Evolutionary conservation across 2,888 invertebrate genomes (phyloP).

Genomic region (Leucophenga maculata): DNA sequence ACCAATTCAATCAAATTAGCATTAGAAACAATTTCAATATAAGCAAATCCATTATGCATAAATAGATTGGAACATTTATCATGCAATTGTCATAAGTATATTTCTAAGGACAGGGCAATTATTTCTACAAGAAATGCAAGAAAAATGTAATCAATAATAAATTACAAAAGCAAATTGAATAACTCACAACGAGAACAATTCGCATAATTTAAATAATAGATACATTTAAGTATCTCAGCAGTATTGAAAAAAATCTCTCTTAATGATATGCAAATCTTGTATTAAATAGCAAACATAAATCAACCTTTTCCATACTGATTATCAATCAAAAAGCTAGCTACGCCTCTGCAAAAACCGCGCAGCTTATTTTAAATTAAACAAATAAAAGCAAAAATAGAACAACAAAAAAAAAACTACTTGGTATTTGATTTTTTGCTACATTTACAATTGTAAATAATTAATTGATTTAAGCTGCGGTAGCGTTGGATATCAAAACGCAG

Average conservation of each 20-base stretch:
- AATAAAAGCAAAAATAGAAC: neutral
- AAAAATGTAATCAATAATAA: conserved; percentile 6
- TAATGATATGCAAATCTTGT: conserved; percentile 10
- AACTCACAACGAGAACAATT: neutral
- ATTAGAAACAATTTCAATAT: too few species aligned
- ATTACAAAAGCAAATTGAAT: neutral
- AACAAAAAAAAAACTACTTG: neutral
- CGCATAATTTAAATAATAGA: neutral
- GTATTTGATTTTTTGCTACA: neutral
- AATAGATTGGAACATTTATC: neutral
- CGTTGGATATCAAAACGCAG: neutral
- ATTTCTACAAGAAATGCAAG: neutral
- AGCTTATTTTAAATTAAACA: neutral
- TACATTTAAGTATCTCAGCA: too few species aligned
- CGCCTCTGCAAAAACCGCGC: neutral
- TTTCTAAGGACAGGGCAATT: neutral
- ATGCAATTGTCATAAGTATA: too few species aligned
- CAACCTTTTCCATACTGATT: neutral
- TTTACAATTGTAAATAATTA: conserved; percentile 19
- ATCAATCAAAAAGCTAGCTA: neutral
- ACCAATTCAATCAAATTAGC: too few species aligned
- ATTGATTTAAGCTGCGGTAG: conserved; percentile 10
- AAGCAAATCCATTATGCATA: conserved; percentile 44
- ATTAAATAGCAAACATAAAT: neutral
- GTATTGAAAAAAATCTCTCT: neutral